phyloP scores from a whole-genome alignment of 2,113 vertebrate species.

The Zootoca vivipara region DNA sequence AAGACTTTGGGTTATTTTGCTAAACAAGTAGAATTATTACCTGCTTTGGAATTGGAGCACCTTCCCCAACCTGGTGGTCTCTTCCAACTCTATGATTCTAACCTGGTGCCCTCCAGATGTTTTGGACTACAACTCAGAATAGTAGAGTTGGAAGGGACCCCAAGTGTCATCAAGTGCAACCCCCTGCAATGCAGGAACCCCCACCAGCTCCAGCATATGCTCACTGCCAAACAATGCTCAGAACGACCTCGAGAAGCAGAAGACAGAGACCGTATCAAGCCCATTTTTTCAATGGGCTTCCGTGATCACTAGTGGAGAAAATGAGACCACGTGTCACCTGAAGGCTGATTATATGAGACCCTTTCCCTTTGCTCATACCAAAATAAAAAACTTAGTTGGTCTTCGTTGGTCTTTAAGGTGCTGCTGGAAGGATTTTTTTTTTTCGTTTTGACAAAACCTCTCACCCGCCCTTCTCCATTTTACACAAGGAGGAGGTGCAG shows the following conservation, averaged over 20 bases:
- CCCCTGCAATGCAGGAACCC: too few relatives aligned
- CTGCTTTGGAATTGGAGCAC: too few relatives aligned
- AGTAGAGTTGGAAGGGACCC: too few relatives aligned
- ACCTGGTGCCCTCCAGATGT: too few relatives aligned
- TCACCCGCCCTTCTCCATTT: constrained; percentile 20
- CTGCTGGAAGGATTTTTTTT: too few relatives aligned
- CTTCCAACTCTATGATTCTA: too few relatives aligned
- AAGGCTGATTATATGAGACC: constrained; percentile 67
- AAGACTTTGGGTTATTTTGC: background rate
- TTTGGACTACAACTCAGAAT: too few relatives aligned
- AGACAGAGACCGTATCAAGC: constrained; percentile 61
- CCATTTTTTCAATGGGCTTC: constrained; percentile 51
- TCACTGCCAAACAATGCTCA: background rate
- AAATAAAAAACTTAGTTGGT: too few relatives aligned
- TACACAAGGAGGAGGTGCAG: constrained; percentile 60
- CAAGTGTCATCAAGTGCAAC: too few relatives aligned
- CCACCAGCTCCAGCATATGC: background rate
- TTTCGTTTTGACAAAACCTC: constrained; percentile 60
- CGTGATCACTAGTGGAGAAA: constrained; percentile 51
- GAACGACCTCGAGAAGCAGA: background rate
- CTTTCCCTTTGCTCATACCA: constrained; percentile 50
- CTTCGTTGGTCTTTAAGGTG: too few relatives aligned
- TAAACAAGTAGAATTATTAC: background rate
- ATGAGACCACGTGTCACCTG: constrained; percentile 53
- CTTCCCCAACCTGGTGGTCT: too few relatives aligned